Evolutionary conservation across 2,888 invertebrate species (phyloP).

Genomic region (Pterostichus niger): DNA sequence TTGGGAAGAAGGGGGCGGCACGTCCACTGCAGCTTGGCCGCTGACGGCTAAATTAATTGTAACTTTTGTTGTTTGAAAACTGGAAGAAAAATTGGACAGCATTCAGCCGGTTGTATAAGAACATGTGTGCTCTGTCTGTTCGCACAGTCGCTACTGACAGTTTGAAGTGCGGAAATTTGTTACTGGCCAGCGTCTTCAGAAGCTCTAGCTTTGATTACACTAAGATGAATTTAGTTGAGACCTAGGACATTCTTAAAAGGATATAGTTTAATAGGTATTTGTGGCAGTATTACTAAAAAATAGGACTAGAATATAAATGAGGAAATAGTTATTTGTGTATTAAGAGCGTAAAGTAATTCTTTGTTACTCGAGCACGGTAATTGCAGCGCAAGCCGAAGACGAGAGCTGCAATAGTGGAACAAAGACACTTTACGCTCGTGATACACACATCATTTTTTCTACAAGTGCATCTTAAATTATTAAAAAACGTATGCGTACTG

Average conservation of each 20-base stretch:
- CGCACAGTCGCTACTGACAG: conserved; percentile 13
- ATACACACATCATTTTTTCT: too few species aligned
- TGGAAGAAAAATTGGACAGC: conserved; percentile 39
- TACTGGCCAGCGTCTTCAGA: conserved; percentile 9
- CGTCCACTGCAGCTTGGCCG: conserved; percentile 43
- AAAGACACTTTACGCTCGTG: too few species aligned
- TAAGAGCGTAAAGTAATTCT: too few species aligned
- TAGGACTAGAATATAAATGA: too few species aligned
- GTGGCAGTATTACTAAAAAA: too few species aligned
- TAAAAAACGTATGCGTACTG: too few species aligned
- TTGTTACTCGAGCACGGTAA: too few species aligned
- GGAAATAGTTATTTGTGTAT: too few species aligned
- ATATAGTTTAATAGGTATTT: not conserved
- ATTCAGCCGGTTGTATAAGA: conserved; percentile 19
- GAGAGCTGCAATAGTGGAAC: too few species aligned
- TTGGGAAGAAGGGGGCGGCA: not conserved
- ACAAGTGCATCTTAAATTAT: too few species aligned
- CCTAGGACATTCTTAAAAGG: too few species aligned
- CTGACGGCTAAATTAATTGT: conserved; percentile 51
- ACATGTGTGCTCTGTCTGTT: conserved; percentile 31
- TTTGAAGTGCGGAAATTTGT: conserved; percentile 36
- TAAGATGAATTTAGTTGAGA: not conserved
- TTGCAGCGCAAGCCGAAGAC: too few species aligned
- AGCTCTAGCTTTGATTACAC: not conserved
- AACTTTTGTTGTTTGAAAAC: conserved; percentile 51